Percentiles rank a stretch among this genome's conserved stretches.
phyloP scores from a whole-genome alignment of 1,140 invertebrate genomes.

The Eumaeus atala region DNA sequence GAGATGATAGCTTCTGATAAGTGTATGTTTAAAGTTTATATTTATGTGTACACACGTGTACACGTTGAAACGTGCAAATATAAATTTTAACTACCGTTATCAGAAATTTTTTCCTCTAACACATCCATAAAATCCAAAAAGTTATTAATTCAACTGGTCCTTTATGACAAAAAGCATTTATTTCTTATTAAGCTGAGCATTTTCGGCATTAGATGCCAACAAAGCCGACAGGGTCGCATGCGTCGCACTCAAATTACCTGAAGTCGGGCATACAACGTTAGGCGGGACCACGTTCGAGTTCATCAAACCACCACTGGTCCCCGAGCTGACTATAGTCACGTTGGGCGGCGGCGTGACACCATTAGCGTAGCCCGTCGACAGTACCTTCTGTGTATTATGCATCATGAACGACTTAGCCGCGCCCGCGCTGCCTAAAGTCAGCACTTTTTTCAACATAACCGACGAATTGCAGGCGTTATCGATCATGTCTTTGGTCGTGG shows the following conservation, averaged over 20 bases:
- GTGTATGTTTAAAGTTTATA: too few species aligned
- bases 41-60: too few species aligned
- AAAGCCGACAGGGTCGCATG: slow-evolving; percentile 68
- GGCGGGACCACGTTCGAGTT: slow-evolving; percentile 33
- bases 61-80: too few species aligned
- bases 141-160: too few species aligned
- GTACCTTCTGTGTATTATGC: slow-evolving; percentile 70
- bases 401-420: slow-evolving; percentile 69
- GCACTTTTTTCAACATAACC: slow-evolving; percentile 70
- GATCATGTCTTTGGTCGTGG: slow-evolving; percentile 69
- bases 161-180: slow-evolving; percentile 21
- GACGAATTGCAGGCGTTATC: slow-evolving; percentile 71
- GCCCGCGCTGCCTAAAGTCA: slow-evolving; percentile 65
- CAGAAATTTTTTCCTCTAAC: too few species aligned
- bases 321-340: slow-evolving; percentile 64
- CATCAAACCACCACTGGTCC: slow-evolving; percentile 43
- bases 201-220: slow-evolving; percentile 54
- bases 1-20: too few species aligned
- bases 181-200: slow-evolving; percentile 49
- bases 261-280: slow-evolving; percentile 47
- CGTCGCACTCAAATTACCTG: slow-evolving; percentile 66
- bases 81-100: too few species aligned
- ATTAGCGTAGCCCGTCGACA: slow-evolving; percentile 65
- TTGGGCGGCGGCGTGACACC: slow-evolving; percentile 57
- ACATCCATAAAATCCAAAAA: too few species aligned